phyloP scores from a whole-genome alignment of 2,888 invertebrate species.

The Molorchus minor region DNA sequence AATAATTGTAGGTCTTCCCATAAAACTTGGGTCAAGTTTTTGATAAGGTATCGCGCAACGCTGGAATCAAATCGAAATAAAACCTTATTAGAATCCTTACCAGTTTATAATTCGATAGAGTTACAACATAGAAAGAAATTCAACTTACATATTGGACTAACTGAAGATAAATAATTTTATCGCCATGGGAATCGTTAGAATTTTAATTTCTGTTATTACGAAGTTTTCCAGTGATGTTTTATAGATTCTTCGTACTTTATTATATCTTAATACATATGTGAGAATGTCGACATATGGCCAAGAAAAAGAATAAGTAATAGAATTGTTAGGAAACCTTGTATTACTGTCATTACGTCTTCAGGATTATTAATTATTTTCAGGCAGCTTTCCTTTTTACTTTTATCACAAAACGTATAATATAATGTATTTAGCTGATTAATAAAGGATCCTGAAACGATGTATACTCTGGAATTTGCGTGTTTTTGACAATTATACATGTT shows the following conservation, averaged over 20 bases:
- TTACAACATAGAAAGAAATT: constrained; percentile 33
- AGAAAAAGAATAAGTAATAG: constrained; percentile 50
- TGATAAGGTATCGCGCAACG: constrained; percentile 49
- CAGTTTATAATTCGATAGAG: constrained; percentile 26
- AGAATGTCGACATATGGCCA: constrained; percentile 43
- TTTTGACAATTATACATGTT: no score
- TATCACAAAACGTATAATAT: not conserved
- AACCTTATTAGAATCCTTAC: constrained; percentile 43
- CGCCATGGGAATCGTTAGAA: constrained; percentile 15
- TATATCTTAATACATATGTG: constrained; percentile 27
- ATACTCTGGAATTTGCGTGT: no score
- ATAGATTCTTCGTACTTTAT: constrained; percentile 29
- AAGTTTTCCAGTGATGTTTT: constrained; percentile 25
- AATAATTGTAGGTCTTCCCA: constrained; percentile 54
- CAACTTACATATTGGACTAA: constrained; percentile 21
- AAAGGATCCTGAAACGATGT: no score
- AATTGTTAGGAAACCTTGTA: constrained; percentile 25
- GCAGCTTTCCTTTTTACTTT: constrained; percentile 27
- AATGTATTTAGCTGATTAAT: no score
- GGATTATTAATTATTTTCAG: constrained; percentile 36
- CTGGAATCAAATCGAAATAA: constrained; percentile 47
- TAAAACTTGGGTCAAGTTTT: constrained; percentile 54
- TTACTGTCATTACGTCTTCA: constrained; percentile 36
- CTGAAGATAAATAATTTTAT: constrained; percentile 10
- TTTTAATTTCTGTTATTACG: constrained; percentile 26